Base-by-base conservation (phyloP, 1,140 invertebrate species). In the Galleria mellonella region DNA sequence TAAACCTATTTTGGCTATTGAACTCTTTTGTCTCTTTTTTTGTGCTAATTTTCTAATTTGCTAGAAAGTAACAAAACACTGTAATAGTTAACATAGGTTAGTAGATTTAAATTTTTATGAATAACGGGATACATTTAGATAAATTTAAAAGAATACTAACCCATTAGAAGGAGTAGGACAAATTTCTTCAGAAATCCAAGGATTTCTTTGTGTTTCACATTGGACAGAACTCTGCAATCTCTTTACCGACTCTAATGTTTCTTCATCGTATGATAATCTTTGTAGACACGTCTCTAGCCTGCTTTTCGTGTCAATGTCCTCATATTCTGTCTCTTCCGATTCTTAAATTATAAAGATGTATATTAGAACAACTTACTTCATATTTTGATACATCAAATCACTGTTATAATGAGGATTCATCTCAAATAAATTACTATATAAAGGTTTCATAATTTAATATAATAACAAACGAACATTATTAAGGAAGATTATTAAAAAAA, bases 191-290 rank as follows among this genome's bases (percentile, higher is more conserved):
- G 14, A 17, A 8, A 37, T 37, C 48, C 49, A 60, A 4, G 49
- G 33, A 12, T 50, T 49, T 5, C 14, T 13, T 35, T 52, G 43
- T 14, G 37, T 37, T 29, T 55, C 49, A 37, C 44, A 41, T n/a
- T 51, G 51, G 5, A 45, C 31, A 1, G 43, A 47, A 6, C 48
- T 39, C 32, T 55, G 46, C 30, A 61, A 32, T 15, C 47, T 14
- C 9, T 39, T 40, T 8, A 61, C 38, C 30, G 40, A 49, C 12
- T 55, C 31, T 8, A 52, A 8, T 10, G 32, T 52, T 29, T 55
- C 49, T 17, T 47, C 27, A n/a, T 47, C 36, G 8, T 32, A 36
- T 8, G 32, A 38, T 4, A 44, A 23, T 8, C 12, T 14, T 14
- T 44, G 41, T 0, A 50, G 41, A 11, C 36, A 29, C 5, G 41